Evolutionary conservation across 2,888 invertebrate species (phyloP), one percentile per base, ranked within the genome.

Genomic region (Epinotia nisella): DNA sequence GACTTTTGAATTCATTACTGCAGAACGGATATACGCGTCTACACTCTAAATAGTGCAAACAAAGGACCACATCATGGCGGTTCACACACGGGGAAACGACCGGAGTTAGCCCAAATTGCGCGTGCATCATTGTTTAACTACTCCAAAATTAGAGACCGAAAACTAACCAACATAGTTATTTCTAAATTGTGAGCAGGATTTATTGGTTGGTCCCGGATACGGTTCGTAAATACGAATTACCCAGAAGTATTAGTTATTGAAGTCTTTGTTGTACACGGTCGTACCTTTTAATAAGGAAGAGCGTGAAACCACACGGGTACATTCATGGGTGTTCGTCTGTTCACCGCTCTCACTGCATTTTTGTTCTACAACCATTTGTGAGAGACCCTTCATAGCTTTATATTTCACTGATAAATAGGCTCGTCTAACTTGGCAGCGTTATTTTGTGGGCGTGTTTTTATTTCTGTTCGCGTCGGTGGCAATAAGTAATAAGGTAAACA

Each of bases 401-500:
- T 74, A 76, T 81, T 77, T 75, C 71, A 78, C 82, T 80, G 76
- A 83, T 81, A 78, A 77, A 76, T 70, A 77, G 76, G 82, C 77
- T 77, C 83, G 80, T 84, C 77, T 79, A 82, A 85, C 78, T 77
- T 77, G 75, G 82, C 76, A 74, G 83, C 77, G 75, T 87, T 79
- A 84, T 79, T 53, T 76, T 75, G 86, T 90, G 83, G 88, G 89
- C 84, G 88, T 86, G 77, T 89, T 90, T 88, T 89, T 89, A 88
- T 90, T 87, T 87, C 86, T 86, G 85, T 84, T 81, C 81, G 85
- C 88, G 88, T 90, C 83, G 86, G 86, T 83, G 84, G 89, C 85
- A 87, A 85, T 90, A 90, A 91, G 89, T 89, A 89, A 88, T 90
- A 90, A 88, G 80, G 89, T 89, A 92, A 92, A 91, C 89, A 91